Evolutionary conservation across 1,140 invertebrate species (phyloP).

Genomic region (Parasteatoda tepidariorum): DNA sequence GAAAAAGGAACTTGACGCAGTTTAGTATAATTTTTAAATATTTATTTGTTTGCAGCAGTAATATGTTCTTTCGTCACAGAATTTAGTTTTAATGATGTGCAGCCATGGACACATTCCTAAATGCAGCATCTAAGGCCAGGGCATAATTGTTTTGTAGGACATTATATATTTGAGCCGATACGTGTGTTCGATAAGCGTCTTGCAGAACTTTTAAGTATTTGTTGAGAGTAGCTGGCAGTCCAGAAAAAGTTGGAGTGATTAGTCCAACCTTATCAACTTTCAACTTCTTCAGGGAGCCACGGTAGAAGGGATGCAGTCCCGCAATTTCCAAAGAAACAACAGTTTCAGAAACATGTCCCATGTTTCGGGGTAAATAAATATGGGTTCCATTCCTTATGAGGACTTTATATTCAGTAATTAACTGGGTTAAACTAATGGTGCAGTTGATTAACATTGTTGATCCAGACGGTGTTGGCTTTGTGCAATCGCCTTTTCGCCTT

Average conservation of each 20-base stretch:
- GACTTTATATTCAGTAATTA: not conserved
- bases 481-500: slow-evolving; percentile 15
- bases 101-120: slow-evolving; percentile 23
- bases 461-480: not conserved
- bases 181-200: slow-evolving; percentile 5
- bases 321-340: not conserved
- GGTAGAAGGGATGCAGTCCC: not conserved
- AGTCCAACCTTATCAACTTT: not conserved
- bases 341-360: slow-evolving; percentile 24
- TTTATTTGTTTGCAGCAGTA: too few relatives aligned
- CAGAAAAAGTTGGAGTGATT: slow-evolving; percentile 5
- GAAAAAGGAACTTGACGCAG: too few relatives aligned
- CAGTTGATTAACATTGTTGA: slow-evolving; percentile 33
- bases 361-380: not conserved
- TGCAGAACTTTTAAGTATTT: slow-evolving; percentile 14
- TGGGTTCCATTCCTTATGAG: not conserved
- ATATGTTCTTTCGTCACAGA: too few relatives aligned
- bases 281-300: slow-evolving; percentile 29
- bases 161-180: slow-evolving; percentile 6
- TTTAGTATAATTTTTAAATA: too few relatives aligned
- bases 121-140: not conserved
- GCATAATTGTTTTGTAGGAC: slow-evolving; percentile 9
- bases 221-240: not conserved
- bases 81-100: too few relatives aligned
- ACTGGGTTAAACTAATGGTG: not conserved